Evolutionary conservation across 2,888 invertebrate genomes (phyloP).

Genomic region (Nymphalis urticae): DNA sequence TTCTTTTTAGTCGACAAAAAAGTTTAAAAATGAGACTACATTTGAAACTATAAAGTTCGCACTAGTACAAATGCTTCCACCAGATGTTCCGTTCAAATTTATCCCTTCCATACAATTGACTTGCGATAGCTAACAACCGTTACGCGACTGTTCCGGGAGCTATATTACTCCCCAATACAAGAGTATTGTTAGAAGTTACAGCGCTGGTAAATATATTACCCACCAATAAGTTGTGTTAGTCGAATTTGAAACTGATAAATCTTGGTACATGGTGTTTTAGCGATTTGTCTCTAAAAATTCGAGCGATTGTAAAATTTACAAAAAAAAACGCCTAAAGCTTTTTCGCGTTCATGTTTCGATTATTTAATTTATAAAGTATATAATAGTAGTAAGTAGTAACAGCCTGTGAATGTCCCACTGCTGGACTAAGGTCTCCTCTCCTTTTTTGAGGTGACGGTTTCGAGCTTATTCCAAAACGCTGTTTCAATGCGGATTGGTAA

Average conservation of each 20-base stretch:
- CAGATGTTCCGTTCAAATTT: constrained; percentile 6
- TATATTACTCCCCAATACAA: constrained; percentile 10
- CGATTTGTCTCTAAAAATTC: background rate
- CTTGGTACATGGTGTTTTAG: background rate
- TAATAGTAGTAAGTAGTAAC: too few relatives aligned
- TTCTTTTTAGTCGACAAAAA: background rate
- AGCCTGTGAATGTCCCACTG: too few relatives aligned
- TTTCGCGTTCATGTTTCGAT: too few relatives aligned
- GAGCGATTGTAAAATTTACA: background rate
- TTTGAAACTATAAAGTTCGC: background rate
- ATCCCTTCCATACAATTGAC: constrained; percentile 11
- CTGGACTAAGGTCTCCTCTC: too few relatives aligned
- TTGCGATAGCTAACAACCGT: constrained; percentile 1
- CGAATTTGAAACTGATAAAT: background rate
- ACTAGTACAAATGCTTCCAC: background rate
- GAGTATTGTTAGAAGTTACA: constrained; percentile 1
- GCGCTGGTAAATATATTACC: background rate
- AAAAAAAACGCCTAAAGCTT: too few relatives aligned
- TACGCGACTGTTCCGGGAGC: constrained; percentile 4
- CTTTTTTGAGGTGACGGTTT: too few relatives aligned
- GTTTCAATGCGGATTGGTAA: too few relatives aligned
- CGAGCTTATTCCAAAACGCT: too few relatives aligned
- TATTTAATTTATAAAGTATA: too few relatives aligned
- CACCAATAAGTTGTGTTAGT: background rate
- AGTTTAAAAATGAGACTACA: background rate